Conservation (phyloP, 2,888 invertebrate genomes). For the Euzophera pinguis region DNA sequence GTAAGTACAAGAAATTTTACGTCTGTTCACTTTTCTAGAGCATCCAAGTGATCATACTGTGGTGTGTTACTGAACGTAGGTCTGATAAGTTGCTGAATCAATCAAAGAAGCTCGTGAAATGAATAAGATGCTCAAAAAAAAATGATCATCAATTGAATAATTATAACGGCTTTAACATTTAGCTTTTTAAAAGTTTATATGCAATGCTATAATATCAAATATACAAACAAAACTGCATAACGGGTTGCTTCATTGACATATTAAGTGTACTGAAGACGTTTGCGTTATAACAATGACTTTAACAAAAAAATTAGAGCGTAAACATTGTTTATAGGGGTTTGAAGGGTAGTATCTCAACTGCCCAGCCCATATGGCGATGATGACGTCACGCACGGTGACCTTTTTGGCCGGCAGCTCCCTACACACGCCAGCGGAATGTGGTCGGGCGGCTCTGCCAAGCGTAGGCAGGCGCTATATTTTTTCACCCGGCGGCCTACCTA, state of each 20-base stretch:
- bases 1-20: slow-evolving; percentile 28
- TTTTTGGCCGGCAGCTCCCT: slow-evolving; percentile 71
- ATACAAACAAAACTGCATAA: too few species aligned
- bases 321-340: slow-evolving; percentile 39
- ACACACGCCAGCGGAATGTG: slow-evolving; percentile 74
- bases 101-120: slow-evolving; percentile 42
- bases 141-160: too few species aligned
- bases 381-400: slow-evolving; percentile 75
- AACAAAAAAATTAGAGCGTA: slow-evolving; percentile 5
- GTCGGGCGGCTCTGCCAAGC: slow-evolving; percentile 75
- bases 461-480: slow-evolving; percentile 76
- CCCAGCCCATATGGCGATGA: slow-evolving; percentile 65
- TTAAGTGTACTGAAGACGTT: not conserved
- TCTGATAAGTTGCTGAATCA: slow-evolving; percentile 27
- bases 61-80: slow-evolving; percentile 20
- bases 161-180: too few species aligned
- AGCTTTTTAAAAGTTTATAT: too few species aligned
- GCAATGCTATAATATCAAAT: too few species aligned
- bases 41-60: too few species aligned
- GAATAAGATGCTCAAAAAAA: not conserved
- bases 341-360: slow-evolving; percentile 40
- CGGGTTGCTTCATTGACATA: too few species aligned
- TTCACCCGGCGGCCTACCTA: slow-evolving; percentile 72
- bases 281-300: slow-evolving; percentile 3
- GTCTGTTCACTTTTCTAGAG: not conserved